Evolutionary conservation across 2,888 invertebrate species (phyloP), one percentile per base, ranked within the genome.

Genomic region (Noctua comes): DNA sequence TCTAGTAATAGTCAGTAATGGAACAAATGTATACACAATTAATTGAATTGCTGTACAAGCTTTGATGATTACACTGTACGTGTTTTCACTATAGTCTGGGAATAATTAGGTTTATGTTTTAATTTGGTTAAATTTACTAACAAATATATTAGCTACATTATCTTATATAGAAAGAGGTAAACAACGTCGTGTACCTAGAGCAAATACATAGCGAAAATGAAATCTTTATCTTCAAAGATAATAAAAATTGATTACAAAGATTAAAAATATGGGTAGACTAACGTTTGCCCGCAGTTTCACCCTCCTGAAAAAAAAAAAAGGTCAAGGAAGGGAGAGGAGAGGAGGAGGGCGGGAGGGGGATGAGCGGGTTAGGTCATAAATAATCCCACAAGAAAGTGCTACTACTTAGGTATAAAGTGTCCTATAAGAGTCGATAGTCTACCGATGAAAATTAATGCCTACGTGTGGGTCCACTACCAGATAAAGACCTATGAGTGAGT

Each of bases 1-100:
- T 21, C 70, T 76, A 54, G 31, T 82, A n/a, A n/a, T n/a, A n/a
- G n/a, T n/a, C n/a, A n/a, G n/a, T n/a, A 76, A 71, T 64, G 54
- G 71, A 81, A 68, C 48, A 66, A 48, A 72, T 46, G 18, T 62
- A 68, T 48, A 68, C 51, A 59, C 70, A 62, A 68, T 76, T 81
- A 79, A 71, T 75, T 62, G 7, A 68, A 27, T 66, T 75, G 65
- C 64, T 68, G 31, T 81, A 54, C 36, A 48, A 54, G 54, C 54
- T n/a, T 62, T 59, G 24, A 74, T 80, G 31, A 65, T 57, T 48
- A 64, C 18, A 36, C 8, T 18, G n/a, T 57, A 27, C 62, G 54
- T 82, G 51, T 69, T 46, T 73, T 65, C 48, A 57, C 11, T 64
- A 51, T 8, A 36, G 27, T n/a, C 48, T 73, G 43, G 8, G 16